Evolutionary conservation across 2,888 invertebrate species (phyloP).

Genomic region (Nemoura dubitans): DNA sequence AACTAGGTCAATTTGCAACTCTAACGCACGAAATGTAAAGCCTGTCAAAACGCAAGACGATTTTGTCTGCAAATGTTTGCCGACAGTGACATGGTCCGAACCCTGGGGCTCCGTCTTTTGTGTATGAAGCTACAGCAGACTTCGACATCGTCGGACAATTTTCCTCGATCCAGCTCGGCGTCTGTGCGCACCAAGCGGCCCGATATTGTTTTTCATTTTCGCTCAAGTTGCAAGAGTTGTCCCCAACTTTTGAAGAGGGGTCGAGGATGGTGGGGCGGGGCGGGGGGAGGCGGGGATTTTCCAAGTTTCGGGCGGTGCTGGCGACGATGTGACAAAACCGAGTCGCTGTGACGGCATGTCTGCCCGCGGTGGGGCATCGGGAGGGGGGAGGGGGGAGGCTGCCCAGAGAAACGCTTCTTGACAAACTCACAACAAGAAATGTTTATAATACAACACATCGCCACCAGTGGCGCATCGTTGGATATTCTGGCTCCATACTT

Average conservation of each 20-base stretch:
- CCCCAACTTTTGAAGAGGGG: neutral
- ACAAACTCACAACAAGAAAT: constrained; percentile 12
- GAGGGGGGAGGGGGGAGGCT: neutral
- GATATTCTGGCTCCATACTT: too few relatives aligned
- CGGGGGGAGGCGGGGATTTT: neutral
- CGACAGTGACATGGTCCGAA: too few relatives aligned
- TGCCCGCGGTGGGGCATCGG: neutral
- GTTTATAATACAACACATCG: neutral
- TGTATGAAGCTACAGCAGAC: neutral
- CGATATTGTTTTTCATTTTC: constrained; percentile 3
- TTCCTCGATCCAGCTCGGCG: neutral
- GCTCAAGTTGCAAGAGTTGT: neutral
- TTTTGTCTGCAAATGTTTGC: neutral
- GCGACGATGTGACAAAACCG: neutral
- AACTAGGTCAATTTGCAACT: neutral
- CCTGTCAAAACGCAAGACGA: neutral
- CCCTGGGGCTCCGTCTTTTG: neutral
- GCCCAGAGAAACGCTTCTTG: neutral
- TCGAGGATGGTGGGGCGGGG: neutral
- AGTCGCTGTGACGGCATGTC: neutral
- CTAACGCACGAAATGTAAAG: neutral
- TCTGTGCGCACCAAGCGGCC: neutral
- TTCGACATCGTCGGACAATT: neutral
- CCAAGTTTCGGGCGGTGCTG: neutral
- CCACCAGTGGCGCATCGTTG: neutral